phyloP scores from a whole-genome alignment of 2,888 invertebrate genomes.

The Coelinius sp. region DNA sequence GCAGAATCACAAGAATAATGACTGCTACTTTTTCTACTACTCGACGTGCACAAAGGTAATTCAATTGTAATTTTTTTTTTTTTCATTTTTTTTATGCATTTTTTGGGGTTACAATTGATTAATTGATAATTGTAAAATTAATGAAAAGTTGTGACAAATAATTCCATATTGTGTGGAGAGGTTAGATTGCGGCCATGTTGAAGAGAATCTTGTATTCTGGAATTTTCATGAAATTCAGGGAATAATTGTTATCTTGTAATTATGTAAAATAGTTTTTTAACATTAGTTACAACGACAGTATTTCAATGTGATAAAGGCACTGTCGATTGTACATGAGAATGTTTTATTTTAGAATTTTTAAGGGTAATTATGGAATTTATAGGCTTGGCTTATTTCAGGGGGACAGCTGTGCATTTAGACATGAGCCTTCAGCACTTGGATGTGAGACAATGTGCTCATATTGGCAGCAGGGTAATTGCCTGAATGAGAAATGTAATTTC shows the following conservation, averaged over 20 bases:
- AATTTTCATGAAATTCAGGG: slow-evolving; percentile 8
- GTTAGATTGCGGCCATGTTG: slow-evolving; percentile 66
- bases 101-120: neutral
- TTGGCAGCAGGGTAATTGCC: slow-evolving; percentile 88
- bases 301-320: neutral
- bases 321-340: neutral
- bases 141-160: slow-evolving; percentile 27
- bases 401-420: slow-evolving; percentile 85
- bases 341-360: neutral
- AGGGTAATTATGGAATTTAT: too few species aligned
- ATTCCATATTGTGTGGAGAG: slow-evolving; percentile 54
- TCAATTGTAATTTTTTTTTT: slow-evolving; percentile 36
- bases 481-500: slow-evolving; percentile 83
- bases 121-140: neutral
- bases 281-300: slow-evolving; percentile 1
- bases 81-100: neutral
- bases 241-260: neutral
- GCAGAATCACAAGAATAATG: slow-evolving; percentile 83
- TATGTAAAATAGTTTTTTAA: neutral
- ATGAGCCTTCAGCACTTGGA: slow-evolving; percentile 86
- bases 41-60: slow-evolving; percentile 88
- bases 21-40: slow-evolving; percentile 92
- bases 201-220: slow-evolving; percentile 30
- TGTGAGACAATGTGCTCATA: slow-evolving; percentile 86
- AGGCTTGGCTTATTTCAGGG: slow-evolving; percentile 74